Evolutionary conservation across 2,888 invertebrate species (phyloP).

Genomic region (Aporophyla lueneburgensis): DNA sequence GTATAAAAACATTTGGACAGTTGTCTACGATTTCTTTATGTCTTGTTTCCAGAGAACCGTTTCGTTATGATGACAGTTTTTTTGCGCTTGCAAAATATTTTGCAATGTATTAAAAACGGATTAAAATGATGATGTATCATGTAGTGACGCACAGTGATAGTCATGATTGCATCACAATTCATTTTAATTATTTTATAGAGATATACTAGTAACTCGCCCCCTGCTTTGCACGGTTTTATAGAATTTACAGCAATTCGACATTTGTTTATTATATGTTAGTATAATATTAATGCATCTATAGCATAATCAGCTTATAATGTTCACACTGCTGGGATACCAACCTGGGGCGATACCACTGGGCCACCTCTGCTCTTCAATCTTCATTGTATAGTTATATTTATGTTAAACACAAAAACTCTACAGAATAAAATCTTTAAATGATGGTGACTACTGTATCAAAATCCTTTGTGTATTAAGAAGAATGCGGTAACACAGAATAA

Average conservation of each 20-base stretch:
- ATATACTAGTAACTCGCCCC: background rate
- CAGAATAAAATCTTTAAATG: background rate
- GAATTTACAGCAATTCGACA: background rate
- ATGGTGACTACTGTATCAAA: background rate
- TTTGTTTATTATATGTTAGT: background rate
- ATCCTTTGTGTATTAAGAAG: background rate
- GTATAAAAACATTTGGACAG: slow-evolving; percentile 38
- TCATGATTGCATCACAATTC: background rate
- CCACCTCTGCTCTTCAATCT: no score
- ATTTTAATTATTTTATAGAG: slow-evolving; percentile 4
- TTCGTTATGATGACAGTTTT: slow-evolving; percentile 6
- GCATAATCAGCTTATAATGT: no score
- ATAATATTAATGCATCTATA: background rate
- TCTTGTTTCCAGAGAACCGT: slow-evolving; percentile 16
- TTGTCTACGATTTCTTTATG: slow-evolving; percentile 23
- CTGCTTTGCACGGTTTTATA: no score
- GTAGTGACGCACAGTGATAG: slow-evolving; percentile 3
- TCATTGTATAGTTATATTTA: no score
- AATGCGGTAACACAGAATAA: background rate
- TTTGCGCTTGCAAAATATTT: slow-evolving; percentile 12
- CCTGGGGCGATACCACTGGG: no score
- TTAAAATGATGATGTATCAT: background rate
- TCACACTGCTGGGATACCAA: no score
- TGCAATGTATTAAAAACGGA: background rate
- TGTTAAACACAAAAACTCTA: no score